Percentiles rank a stretch among this genome's conserved stretches.
These are phyloP conservation scores for Cremastobaeus sp. DNA, from an alignment of 2,888 invertebrate genomes.

Conservation along the genomic window DNA sequence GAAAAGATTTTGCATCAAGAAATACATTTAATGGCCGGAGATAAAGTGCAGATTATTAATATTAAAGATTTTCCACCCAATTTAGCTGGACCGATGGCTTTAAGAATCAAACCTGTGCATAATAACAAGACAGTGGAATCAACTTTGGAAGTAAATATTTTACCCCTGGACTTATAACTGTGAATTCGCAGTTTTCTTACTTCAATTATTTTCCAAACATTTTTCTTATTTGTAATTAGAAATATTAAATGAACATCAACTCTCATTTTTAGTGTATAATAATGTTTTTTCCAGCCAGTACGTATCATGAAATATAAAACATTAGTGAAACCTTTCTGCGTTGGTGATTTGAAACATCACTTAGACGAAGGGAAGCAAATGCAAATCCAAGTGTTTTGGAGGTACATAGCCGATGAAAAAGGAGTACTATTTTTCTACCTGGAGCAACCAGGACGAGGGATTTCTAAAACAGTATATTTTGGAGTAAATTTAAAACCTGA, in stretches of 20 bases:
- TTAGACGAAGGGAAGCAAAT: conserved; percentile 14
- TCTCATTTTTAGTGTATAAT: no score
- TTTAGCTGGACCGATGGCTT: conserved; percentile 13
- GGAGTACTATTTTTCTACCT: conserved; percentile 28
- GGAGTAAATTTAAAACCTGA: conserved; percentile 24
- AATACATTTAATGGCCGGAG: conserved; percentile 28
- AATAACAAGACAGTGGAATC: conserved; percentile 7
- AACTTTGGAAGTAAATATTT: conserved; percentile 6
- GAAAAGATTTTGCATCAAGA: conserved; percentile 24
- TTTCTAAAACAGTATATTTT: conserved; percentile 25
- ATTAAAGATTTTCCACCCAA: conserved; percentile 25
- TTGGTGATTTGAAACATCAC: conserved; percentile 18
- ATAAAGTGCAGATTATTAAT: conserved; percentile 21
- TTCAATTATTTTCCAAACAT: no score
- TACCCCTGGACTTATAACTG: background rate
- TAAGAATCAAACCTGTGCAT: conserved; percentile 18
- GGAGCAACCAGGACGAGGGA: conserved; percentile 10
- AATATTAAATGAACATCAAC: no score
- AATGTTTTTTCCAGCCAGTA: conserved; percentile 12
- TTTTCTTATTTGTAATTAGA: conserved; percentile 7
- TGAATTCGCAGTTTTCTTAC: no score
- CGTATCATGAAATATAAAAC: conserved; percentile 2
- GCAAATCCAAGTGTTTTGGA: conserved; percentile 21
- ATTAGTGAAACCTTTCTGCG: background rate
- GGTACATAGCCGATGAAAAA: conserved; percentile 13